Conservation (phyloP, 2,113 vertebrate genomes). For the Oplegnathus fasciatus region DNA sequence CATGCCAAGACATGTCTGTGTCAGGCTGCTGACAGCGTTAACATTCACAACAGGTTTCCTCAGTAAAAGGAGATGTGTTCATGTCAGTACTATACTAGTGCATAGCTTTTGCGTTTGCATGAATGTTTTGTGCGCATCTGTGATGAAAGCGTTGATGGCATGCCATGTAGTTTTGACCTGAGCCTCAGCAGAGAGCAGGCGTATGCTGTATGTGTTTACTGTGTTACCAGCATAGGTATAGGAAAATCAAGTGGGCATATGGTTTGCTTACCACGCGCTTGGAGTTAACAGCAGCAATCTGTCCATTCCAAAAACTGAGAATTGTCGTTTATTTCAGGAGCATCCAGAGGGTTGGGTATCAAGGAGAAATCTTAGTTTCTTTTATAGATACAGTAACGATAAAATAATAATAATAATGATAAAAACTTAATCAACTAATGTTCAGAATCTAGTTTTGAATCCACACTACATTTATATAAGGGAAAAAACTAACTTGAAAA, state of each 20-base stretch:
- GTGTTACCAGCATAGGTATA: background rate
- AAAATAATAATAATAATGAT: background rate
- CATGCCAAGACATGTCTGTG: conserved; percentile 16
- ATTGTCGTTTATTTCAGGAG: background rate
- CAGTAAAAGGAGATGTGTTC: conserved; percentile 2
- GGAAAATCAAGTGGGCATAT: background rate
- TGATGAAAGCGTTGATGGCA: background rate
- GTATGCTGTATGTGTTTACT: background rate
- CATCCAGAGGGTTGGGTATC: background rate
- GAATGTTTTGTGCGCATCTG: background rate
- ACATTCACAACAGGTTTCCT: conserved; percentile 23
- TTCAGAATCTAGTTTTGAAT: background rate
- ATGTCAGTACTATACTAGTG: background rate
- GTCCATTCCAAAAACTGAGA: background rate
- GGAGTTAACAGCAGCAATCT: background rate
- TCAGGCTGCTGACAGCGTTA: conserved; percentile 31
- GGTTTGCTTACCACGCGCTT: background rate
- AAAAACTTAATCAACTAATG: background rate
- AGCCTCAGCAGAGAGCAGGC: background rate
- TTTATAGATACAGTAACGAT: background rate
- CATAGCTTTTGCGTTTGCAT: background rate
- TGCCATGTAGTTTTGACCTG: background rate
- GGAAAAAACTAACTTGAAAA: too few relatives aligned
- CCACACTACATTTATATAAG: background rate
- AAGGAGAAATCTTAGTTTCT: background rate